Evolutionary conservation across 2,113 vertebrate genomes (phyloP).

Genomic region (Phasianus colchicus): DNA sequence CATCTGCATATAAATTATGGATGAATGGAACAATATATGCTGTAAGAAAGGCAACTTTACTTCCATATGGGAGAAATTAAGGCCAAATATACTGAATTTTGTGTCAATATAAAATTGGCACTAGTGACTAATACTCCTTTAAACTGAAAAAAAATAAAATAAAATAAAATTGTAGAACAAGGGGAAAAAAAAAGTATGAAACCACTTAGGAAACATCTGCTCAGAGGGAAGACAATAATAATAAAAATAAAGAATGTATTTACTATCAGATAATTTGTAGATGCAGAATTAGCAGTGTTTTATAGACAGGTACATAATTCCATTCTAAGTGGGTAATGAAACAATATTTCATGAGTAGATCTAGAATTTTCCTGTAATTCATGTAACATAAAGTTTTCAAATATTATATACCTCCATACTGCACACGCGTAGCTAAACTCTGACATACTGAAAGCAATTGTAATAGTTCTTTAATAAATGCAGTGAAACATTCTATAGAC

Average conservation of each 20-base stretch:
- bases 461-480: background rate
- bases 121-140: constrained; percentile 44
- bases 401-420: background rate
- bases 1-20: constrained; percentile 63
- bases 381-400: background rate
- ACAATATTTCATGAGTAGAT: background rate
- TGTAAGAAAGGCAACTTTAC: constrained; percentile 38
- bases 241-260: constrained; percentile 72
- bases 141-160: constrained; percentile 52
- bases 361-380: background rate
- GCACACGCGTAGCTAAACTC: background rate
- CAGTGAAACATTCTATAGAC: background rate
- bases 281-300: constrained; percentile 41
- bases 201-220: constrained; percentile 65
- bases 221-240: constrained; percentile 17
- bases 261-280: constrained; percentile 45
- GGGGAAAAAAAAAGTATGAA: background rate
- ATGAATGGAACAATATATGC: constrained; percentile 67
- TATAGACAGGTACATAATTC: constrained; percentile 21
- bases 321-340: constrained; percentile 31
- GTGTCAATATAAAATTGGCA: constrained; percentile 61
- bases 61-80: constrained; percentile 44
- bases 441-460: background rate
- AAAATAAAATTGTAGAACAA: constrained; percentile 24
- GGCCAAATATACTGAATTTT: constrained; percentile 57